These are phyloP conservation scores for Circaetus cinerascens DNA, from an alignment of 2,113 vertebrate genomes.

Conservation along the genomic window DNA sequence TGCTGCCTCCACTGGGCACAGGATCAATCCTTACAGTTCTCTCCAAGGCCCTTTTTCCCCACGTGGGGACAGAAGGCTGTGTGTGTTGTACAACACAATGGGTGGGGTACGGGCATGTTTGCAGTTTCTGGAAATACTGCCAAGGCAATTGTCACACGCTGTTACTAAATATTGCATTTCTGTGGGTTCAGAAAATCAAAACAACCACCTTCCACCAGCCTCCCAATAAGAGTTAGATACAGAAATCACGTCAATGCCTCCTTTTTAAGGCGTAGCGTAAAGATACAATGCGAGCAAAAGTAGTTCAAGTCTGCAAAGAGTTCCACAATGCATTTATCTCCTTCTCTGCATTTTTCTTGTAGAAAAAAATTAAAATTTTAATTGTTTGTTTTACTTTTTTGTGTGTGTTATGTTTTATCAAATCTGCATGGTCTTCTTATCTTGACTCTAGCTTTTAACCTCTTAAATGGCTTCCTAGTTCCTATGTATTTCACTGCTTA, in stretches of 20 bases:
- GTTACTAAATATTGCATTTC: constrained; percentile 17
- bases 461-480: background rate
- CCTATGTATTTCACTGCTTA: background rate
- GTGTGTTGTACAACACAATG: background rate
- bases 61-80: background rate
- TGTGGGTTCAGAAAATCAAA: background rate
- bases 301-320: background rate
- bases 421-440: background rate
- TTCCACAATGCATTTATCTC: background rate
- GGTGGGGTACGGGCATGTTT: background rate
- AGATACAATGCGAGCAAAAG: background rate
- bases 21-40: background rate
- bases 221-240: background rate
- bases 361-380: background rate
- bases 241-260: background rate
- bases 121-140: background rate
- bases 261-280: background rate
- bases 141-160: background rate
- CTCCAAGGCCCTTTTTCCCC: background rate
- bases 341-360: background rate
- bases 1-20: fast-evolving
- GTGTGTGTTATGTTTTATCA: background rate
- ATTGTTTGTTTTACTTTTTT: background rate
- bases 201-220: background rate
- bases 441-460: background rate